Evolutionary conservation across 1,140 invertebrate species (phyloP).

Genomic region (Eufriesea mexicana): DNA sequence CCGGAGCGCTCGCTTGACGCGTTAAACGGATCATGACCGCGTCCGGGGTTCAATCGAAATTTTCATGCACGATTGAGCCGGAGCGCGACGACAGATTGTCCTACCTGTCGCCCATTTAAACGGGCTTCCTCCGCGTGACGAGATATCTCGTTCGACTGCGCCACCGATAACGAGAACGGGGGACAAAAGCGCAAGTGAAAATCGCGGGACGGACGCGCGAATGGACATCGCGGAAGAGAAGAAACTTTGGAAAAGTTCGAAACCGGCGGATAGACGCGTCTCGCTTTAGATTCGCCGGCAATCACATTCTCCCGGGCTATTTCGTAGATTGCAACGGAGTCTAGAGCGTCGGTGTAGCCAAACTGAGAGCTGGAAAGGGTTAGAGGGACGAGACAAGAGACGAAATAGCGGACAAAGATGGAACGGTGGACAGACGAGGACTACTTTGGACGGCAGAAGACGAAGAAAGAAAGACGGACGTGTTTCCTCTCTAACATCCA

Average conservation of each 20-base stretch:
- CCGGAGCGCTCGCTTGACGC: constrained; percentile 27
- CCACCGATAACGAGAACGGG: background rate
- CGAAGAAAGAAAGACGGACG: constrained; percentile 20
- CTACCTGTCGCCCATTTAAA: constrained; percentile 42
- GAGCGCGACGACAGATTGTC: constrained; percentile 43
- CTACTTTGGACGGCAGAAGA: background rate
- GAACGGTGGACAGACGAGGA: background rate
- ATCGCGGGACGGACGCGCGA: no score
- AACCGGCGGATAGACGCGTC: no score
- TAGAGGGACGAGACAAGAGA: background rate
- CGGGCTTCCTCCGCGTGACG: constrained; percentile 5
- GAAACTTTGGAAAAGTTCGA: background rate
- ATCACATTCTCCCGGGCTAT: constrained; percentile 31
- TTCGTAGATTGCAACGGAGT: constrained; percentile 18
- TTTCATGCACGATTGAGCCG: constrained; percentile 37
- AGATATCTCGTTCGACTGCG: background rate
- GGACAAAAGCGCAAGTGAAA: background rate
- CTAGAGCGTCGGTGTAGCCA: background rate
- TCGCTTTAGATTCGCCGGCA: background rate
- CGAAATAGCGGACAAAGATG: no score
- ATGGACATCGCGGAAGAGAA: no score
- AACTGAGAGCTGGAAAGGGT: background rate
- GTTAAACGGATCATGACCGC: constrained; percentile 42
- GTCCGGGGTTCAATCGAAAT: constrained; percentile 46
- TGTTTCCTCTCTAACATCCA: background rate